A percentile compares a stretch with the other conserved stretches of the same genome.
Evolutionary conservation across 2,113 vertebrate genomes (phyloP).

Genomic region (Phalacrocorax pelagicus): DNA sequence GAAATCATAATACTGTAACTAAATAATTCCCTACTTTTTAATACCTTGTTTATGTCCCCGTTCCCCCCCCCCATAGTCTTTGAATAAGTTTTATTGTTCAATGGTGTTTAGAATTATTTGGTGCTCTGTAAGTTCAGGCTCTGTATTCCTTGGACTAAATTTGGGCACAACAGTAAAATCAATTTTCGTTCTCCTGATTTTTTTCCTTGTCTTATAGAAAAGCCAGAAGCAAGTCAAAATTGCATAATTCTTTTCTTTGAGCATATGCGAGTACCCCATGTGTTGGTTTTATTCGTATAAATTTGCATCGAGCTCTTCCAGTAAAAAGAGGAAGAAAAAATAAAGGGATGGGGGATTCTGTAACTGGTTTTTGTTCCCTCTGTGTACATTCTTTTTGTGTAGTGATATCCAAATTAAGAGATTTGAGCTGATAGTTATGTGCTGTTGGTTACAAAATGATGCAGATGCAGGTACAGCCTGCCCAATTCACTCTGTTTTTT

Average conservation of each 20-base stretch:
- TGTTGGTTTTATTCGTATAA: background rate
- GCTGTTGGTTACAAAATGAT: background rate
- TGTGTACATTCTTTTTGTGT: background rate
- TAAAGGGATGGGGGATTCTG: background rate
- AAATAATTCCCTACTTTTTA: constrained; percentile 11
- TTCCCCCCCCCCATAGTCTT: background rate
- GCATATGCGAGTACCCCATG: background rate
- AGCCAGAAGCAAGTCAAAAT: background rate
- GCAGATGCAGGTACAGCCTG: background rate
- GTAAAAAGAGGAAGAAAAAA: background rate
- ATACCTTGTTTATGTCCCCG: background rate
- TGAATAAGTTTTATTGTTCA: background rate
- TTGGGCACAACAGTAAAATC: background rate
- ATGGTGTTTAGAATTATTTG: background rate
- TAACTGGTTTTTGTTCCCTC: background rate
- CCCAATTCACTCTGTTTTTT: background rate
- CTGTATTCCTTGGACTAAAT: background rate
- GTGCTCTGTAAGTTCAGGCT: background rate
- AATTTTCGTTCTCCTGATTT: background rate
- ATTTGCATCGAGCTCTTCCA: background rate
- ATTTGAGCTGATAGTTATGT: background rate
- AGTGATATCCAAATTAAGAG: background rate
- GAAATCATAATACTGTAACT: constrained; percentile 17
- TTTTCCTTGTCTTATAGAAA: background rate
- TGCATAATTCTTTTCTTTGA: background rate